Evolutionary conservation across 2,888 invertebrate genomes (phyloP).

Genomic region (Empis livida): DNA sequence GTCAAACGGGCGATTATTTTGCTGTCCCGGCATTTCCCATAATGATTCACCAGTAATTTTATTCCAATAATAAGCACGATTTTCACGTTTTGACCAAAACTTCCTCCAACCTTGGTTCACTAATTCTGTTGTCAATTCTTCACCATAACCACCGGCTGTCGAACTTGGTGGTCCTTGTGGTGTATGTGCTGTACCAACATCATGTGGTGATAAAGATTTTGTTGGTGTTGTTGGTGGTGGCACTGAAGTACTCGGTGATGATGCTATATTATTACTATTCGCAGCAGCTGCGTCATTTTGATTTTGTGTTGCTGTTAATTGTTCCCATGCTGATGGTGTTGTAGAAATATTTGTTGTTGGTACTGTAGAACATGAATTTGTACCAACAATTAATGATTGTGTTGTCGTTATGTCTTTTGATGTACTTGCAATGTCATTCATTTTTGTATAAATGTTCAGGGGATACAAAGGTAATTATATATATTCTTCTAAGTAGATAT

Average conservation of each 20-base stretch:
- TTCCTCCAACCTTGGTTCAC: conserved; percentile 88
- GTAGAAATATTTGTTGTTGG: conserved; percentile 10
- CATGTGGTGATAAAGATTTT: conserved; percentile 27
- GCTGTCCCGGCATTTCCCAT: conserved; percentile 85
- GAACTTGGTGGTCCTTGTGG: conserved; percentile 25
- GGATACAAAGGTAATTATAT: too few relatives aligned
- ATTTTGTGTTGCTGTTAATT: conserved; percentile 25
- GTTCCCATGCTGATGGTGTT: conserved; percentile 34
- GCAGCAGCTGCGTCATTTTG: conserved; percentile 15
- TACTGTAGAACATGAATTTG: neutral
- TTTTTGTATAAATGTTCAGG: conserved; percentile 17
- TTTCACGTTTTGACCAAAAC: conserved; percentile 93
- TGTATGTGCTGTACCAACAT: conserved; percentile 28
- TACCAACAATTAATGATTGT: conserved; percentile 5
- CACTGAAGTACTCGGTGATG: neutral
- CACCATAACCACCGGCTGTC: conserved; percentile 27
- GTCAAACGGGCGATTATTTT: conserved; percentile 62
- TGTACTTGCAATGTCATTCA: conserved; percentile 23
- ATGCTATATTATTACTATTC: conserved; percentile 8
- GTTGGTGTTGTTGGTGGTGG: conserved; percentile 29
- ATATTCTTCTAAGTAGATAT: too few relatives aligned
- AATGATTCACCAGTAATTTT: conserved; percentile 90
- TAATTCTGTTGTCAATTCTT: conserved; percentile 32
- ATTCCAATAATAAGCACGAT: conserved; percentile 93
- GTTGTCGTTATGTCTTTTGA: conserved; percentile 14